Base-by-base conservation (phyloP, 2,888 invertebrate species). In the Lapara coniferarum region DNA sequence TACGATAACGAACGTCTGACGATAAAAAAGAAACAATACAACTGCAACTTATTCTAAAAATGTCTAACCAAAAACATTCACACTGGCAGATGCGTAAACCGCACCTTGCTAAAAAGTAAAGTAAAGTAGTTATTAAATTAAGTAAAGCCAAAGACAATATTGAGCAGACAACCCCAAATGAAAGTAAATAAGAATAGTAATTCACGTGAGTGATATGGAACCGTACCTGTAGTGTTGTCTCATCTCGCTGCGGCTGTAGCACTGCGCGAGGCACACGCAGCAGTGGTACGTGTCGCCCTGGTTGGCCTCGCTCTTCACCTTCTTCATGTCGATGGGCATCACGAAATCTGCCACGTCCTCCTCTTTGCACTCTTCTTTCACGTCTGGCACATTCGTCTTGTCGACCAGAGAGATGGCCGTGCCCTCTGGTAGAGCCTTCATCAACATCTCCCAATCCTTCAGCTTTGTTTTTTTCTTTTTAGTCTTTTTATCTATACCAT, bases 201-300 rank as follows among this genome's bases (percentile, higher is more conserved):
- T 25, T 25, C 25, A 25, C 2, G 25, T 25, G 25, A 25, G 25
- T 1, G 1, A 25, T 25, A 37, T 37, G 37, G 8, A 37, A 37
- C 37, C 37, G 37, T 37, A 94, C 94, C 86, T 91, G 75, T 94
- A 94, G 79, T 94, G 94, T 55, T 85, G 80, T 30, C 93, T 71
- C 79, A 93, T 87, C 10, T 88, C 87, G 2, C 63, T 76, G 57
- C 82, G 81, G 1, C 76, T 83, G 66, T 72, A 83, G 69, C 83
- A 89, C 74, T 86, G 86, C 16, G 76, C 74, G 68, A 91, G 86
- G 74, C 94, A 94, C 25, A 92, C 87, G 69, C 94, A 94, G 73
- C 94, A 94, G 71, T 87, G 80, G 71, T 81, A 88, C 13, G 75
- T 25, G 4, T 85, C 84, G 0, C 75, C 49, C 4, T 84, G 85